These are phyloP conservation scores for Toxotes lorentzi DNA, from an alignment of 2,797 vertebrate genomes.

Conservation along the genomic window DNA sequence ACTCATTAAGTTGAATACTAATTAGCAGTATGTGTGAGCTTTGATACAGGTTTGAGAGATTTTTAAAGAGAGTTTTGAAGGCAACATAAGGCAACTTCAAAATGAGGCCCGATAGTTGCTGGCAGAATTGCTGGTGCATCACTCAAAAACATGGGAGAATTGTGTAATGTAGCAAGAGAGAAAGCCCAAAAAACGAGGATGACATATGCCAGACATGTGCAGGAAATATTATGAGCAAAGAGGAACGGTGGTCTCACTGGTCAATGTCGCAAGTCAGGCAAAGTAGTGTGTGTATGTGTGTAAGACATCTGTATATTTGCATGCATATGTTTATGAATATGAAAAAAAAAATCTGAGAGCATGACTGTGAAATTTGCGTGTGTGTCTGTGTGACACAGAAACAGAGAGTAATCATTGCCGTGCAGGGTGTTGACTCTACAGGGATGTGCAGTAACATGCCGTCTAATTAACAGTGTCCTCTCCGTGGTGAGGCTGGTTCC, in stretches of 20 bases:
- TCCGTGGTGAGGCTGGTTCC: constrained; percentile 69
- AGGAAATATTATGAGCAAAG: background rate
- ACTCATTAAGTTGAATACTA: constrained; percentile 26
- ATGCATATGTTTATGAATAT: constrained; percentile 5
- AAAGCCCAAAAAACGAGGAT: background rate
- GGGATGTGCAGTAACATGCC: constrained; percentile 78
- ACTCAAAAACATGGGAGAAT: constrained; percentile 22
- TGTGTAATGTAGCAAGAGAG: constrained; percentile 21
- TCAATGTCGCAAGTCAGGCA: background rate
- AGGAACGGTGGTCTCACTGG: constrained; percentile 6
- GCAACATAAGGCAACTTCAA: constrained; percentile 11
- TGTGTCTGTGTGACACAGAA: constrained; percentile 46
- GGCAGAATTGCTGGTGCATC: background rate
- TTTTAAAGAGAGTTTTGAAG: background rate
- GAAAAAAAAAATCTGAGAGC: constrained; percentile 11
- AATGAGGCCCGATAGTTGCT: constrained; percentile 9
- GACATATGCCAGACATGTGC: constrained; percentile 7
- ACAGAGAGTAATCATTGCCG: constrained; percentile 55
- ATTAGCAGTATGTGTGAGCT: constrained; percentile 15
- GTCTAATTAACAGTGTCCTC: constrained; percentile 83
- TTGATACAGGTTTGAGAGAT: constrained; percentile 2
- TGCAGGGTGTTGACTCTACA: constrained; percentile 77
- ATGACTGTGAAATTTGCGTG: constrained; percentile 15
- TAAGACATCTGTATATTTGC: constrained; percentile 23
- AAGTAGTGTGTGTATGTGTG: background rate